Evolutionary conservation across 2,797 vertebrate species (phyloP).

Genomic region (Pelobates cultripes): DNA sequence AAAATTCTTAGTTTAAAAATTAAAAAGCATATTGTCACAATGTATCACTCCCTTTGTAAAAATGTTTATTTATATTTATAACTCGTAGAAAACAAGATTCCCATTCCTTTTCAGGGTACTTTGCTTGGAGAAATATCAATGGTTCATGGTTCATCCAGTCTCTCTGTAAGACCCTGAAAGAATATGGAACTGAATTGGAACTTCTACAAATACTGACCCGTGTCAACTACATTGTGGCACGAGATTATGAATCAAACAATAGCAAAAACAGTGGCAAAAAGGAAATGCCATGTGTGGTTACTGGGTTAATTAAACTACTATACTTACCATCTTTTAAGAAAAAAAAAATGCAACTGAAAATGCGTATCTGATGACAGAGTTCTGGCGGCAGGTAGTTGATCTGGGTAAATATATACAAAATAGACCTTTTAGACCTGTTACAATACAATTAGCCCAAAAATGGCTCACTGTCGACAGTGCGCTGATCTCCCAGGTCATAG

Average conservation of each 20-base stretch:
- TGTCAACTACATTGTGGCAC: slow-evolving; percentile 93
- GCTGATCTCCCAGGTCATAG: too few species aligned
- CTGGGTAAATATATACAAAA: too few species aligned
- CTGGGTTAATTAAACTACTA: slow-evolving; percentile 16
- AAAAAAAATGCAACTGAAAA: neutral
- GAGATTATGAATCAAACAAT: slow-evolving; percentile 56
- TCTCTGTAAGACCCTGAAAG: slow-evolving; percentile 85
- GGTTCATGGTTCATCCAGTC: slow-evolving; percentile 98
- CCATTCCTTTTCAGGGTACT: slow-evolving; percentile 80
- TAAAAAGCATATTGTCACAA: too few species aligned
- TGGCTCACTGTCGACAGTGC: too few species aligned
- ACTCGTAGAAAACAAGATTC: too few species aligned
- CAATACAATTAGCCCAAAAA: too few species aligned
- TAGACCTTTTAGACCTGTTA: too few species aligned
- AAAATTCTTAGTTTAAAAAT: too few species aligned
- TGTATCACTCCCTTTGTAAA: too few species aligned
- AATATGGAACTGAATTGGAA: slow-evolving; percentile 90
- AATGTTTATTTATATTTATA: too few species aligned
- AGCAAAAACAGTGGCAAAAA: neutral
- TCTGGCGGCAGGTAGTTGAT: too few species aligned
- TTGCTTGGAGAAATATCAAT: slow-evolving; percentile 85
- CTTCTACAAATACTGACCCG: slow-evolving; percentile 96
- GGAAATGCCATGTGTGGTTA: slow-evolving; percentile 23
- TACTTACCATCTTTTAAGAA: neutral
- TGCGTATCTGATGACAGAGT: too few species aligned